Percentiles rank a stretch among this genome's conserved stretches.
Evolutionary conservation across 2,113 vertebrate species (phyloP).

Genomic region (Colinus virginianus): DNA sequence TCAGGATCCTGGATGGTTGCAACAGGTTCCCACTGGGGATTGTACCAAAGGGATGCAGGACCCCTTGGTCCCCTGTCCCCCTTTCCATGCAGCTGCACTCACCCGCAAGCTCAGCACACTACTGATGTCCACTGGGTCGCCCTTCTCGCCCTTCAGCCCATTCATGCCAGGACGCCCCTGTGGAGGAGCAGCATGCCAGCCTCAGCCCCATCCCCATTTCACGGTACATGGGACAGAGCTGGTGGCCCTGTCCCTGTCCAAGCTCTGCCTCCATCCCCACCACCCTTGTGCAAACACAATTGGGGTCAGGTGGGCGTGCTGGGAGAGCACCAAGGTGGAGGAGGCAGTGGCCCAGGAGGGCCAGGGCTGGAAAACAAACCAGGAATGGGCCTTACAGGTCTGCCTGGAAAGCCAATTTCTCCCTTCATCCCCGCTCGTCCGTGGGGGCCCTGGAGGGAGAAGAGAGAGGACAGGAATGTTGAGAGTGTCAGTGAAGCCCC

Average conservation of each 20-base stretch:
- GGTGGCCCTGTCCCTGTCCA: background rate
- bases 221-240: background rate
- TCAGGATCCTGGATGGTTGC: background rate
- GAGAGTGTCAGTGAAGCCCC: background rate
- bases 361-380: background rate
- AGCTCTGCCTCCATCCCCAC: background rate
- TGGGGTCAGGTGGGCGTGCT: background rate
- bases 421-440: slow-evolving; percentile 88
- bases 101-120: slow-evolving; percentile 76
- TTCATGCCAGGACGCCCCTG: slow-evolving; percentile 95
- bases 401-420: slow-evolving; percentile 94
- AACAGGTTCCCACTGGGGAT: background rate
- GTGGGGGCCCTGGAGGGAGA: slow-evolving; percentile 78
- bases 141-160: slow-evolving; percentile 90
- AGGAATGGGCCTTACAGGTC: slow-evolving; percentile 84
- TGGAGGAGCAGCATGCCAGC: background rate
- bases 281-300: fast-evolving
- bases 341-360: fast-evolving
- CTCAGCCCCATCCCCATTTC: fast-evolving
- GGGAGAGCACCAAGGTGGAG: fast-evolving
- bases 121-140: slow-evolving; percentile 75
- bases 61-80: background rate
- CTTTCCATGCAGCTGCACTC: slow-evolving; percentile 55
- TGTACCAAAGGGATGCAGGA: background rate
- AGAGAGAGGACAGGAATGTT: background rate